These are phyloP conservation scores for Paragorgia papillata DNA, from an alignment of 92 coral and sea anemone genomes.

Conservation along the genomic window DNA sequence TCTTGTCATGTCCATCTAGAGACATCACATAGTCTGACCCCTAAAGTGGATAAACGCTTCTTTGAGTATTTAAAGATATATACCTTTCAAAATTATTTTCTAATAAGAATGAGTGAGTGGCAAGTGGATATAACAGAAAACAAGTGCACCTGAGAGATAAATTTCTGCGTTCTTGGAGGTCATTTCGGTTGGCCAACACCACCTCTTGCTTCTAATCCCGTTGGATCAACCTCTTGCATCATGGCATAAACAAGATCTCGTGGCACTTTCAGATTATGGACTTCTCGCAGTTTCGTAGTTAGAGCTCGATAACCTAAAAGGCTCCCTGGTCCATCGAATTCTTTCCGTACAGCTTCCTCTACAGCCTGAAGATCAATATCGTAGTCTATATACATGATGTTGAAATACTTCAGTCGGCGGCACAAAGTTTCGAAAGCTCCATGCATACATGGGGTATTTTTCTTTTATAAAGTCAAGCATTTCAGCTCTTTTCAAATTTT, in stretches of 20 bases:
- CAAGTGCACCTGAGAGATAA: too few relatives aligned
- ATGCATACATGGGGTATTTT: slow-evolving; percentile 50
- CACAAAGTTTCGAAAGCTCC: slow-evolving; percentile 44
- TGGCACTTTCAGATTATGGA: slow-evolving; percentile 14
- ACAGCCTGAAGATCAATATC: not conserved
- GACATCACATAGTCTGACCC: slow-evolving; percentile 57
- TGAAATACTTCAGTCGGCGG: slow-evolving; percentile 27
- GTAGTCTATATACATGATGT: slow-evolving; percentile 32
- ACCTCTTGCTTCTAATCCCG: slow-evolving; percentile 25
- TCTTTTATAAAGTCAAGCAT: slow-evolving; percentile 42
- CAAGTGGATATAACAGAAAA: too few relatives aligned
- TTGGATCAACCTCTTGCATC: slow-evolving; percentile 31
- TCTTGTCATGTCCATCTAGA: slow-evolving; percentile 58
- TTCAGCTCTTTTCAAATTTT: slow-evolving; percentile 36
- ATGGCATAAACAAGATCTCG: slow-evolving; percentile 13
- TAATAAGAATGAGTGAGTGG: too few relatives aligned
- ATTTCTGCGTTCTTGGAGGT: too few relatives aligned
- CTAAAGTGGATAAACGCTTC: slow-evolving; percentile 3
- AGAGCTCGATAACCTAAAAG: slow-evolving; percentile 30
- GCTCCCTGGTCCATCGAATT: slow-evolving; percentile 19
- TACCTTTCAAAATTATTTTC: too few relatives aligned
- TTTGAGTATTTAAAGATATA: too few relatives aligned
- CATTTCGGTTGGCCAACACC: slow-evolving; percentile 11
- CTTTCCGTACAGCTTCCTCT: slow-evolving; percentile 10
- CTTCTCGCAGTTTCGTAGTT: slow-evolving; percentile 1